Percentiles rank a stretch among this genome's conserved stretches.
Conservation (phyloP, 1,140 invertebrate species). For the Ptiloglossa arizonensis region DNA sequence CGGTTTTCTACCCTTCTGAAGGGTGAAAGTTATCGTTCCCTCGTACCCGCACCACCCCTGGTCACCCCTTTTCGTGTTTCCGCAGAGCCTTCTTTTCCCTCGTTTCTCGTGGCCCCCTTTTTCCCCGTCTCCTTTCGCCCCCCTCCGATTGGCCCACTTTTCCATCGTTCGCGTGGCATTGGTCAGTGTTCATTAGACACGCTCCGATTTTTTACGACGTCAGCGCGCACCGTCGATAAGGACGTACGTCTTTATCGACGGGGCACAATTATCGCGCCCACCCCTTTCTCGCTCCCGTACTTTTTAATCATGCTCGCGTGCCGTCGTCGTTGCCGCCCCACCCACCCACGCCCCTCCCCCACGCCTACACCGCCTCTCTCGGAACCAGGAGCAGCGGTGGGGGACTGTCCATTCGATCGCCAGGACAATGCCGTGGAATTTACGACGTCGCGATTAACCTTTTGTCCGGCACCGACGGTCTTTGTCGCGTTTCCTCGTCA, state of each 20-base stretch:
- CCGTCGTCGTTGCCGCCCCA: no score
- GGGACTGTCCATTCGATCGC: not conserved
- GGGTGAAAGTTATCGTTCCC: constrained; percentile 54
- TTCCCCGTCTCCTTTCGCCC: not conserved
- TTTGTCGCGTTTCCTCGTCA: not conserved
- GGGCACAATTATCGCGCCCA: not conserved
- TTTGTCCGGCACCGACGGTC: not conserved
- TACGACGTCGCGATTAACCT: not conserved
- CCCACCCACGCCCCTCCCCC: no score
- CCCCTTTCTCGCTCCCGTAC: not conserved
- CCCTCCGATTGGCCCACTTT: constrained; percentile 22
- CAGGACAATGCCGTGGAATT: not conserved
- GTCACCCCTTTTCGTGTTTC: not conserved
- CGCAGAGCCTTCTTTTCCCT: not conserved
- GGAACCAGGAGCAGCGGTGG: no score
- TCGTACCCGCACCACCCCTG: not conserved
- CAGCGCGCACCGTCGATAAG: not conserved
- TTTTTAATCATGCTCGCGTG: constrained; percentile 5
- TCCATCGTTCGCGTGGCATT: not conserved
- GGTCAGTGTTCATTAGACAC: constrained; percentile 3
- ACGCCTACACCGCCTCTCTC: no score
- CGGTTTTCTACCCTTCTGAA: constrained; percentile 35
- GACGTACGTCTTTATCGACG: not conserved
- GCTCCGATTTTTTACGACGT: constrained; percentile 1
- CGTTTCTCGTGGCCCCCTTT: not conserved